Evolutionary conservation across 2,888 invertebrate genomes (phyloP).

Genomic region (Halictus quadricinctus): DNA sequence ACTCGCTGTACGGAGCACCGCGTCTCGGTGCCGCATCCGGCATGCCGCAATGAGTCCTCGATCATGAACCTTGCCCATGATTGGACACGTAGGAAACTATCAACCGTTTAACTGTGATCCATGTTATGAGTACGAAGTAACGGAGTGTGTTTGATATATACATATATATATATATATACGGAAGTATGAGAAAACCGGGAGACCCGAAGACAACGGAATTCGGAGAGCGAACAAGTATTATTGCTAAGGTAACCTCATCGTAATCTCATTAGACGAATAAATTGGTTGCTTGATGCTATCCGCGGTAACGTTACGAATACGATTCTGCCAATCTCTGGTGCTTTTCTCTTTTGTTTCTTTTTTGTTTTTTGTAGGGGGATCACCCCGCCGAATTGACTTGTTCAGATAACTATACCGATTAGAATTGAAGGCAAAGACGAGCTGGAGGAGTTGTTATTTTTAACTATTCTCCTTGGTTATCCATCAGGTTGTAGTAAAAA

Average conservation of each 20-base stretch:
- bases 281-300: conserved; percentile 16
- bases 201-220: not conserved
- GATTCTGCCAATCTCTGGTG: not conserved
- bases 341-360: not conserved
- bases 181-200: not conserved
- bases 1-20: conserved; percentile 92
- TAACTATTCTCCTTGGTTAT: not conserved
- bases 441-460: not conserved
- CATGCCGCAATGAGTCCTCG: conserved; percentile 87
- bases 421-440: not conserved
- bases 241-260: conserved; percentile 28
- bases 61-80: conserved; percentile 4
- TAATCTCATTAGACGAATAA: conserved; percentile 24
- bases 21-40: conserved; percentile 91
- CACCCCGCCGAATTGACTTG: not conserved
- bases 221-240: not conserved
- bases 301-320: conserved; percentile 11
- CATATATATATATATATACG: conserved; percentile 6
- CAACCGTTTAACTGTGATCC: conserved; percentile 60
- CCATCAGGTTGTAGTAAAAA: not conserved
- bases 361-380: not conserved
- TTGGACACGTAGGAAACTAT: conserved; percentile 24
- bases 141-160: conserved; percentile 11
- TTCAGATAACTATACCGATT: not conserved
- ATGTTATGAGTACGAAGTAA: conserved; percentile 19